A percentile compares a stretch with the other conserved stretches of the same genome.
Conservation (phyloP, 2,888 invertebrate genomes). For the Tubulanus polymorphus region DNA sequence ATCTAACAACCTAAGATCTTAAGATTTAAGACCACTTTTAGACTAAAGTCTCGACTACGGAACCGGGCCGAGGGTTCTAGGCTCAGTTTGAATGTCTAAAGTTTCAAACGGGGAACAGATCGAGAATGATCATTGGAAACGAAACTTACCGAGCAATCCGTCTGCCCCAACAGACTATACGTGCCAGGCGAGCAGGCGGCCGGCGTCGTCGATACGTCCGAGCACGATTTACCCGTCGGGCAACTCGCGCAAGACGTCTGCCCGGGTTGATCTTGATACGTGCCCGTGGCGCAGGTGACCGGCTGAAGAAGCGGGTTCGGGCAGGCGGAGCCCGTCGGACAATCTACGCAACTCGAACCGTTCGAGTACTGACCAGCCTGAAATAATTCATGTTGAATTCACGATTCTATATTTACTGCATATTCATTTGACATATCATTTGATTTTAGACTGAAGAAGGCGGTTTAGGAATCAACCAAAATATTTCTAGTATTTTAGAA, state of each 20-base stretch:
- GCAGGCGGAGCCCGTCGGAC: slow-evolving; percentile 12
- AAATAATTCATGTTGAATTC: not conserved
- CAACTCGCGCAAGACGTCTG: slow-evolving; percentile 33
- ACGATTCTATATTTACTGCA: no score
- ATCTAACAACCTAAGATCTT: not conserved
- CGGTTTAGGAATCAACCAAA: no score
- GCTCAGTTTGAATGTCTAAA: no score
- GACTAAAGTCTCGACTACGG: no score
- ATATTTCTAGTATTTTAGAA: no score
- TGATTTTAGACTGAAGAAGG: no score
- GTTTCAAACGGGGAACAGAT: no score
- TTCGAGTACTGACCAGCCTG: slow-evolving; percentile 41
- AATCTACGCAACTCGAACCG: slow-evolving; percentile 2
- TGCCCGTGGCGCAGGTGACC: slow-evolving; percentile 25
- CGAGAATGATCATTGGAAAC: no score
- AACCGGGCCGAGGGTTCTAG: no score
- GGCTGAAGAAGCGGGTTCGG: slow-evolving; percentile 20
- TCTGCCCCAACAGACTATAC: not conserved
- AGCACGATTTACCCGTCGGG: slow-evolving; percentile 37
- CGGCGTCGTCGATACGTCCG: slow-evolving; percentile 18
- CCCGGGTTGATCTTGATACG: slow-evolving; percentile 4
- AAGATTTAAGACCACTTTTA: not conserved
- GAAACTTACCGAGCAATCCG: not conserved
- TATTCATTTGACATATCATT: no score
- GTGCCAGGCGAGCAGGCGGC: no score